Evolutionary conservation across 92 coral and sea anemone species (phyloP).

Genomic region (Phenganax marumi): DNA sequence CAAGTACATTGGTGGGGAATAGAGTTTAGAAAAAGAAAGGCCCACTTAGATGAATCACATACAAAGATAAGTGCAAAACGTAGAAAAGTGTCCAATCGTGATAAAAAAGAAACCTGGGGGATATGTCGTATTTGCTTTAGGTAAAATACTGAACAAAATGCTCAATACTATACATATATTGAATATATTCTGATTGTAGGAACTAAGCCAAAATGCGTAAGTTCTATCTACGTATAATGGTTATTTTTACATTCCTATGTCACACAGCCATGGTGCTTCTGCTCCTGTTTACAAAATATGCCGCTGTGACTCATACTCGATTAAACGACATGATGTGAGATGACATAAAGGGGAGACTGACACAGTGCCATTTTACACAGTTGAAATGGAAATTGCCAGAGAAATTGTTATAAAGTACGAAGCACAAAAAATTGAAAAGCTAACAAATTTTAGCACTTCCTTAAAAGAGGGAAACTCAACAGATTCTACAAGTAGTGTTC

Average conservation of each 20-base stretch:
- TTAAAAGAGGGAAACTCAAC: background rate
- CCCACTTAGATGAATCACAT: background rate
- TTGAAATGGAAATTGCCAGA: constrained; percentile 14
- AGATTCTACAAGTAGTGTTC: background rate
- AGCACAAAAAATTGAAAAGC: constrained; percentile 10
- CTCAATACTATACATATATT: background rate
- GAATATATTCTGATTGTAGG: background rate
- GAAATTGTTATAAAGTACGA: constrained; percentile 5
- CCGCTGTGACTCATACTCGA: constrained; percentile 3
- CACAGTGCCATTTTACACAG: background rate
- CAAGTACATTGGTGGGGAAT: constrained; percentile 1
- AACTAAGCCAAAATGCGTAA: background rate
- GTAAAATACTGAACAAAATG: background rate
- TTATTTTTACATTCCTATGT: background rate
- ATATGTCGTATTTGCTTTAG: background rate
- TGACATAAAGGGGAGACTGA: background rate
- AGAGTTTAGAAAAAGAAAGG: constrained; percentile 21
- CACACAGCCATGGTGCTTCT: constrained; percentile 1
- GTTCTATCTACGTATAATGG: background rate
- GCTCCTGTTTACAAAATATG: background rate
- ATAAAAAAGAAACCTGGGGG: constrained; percentile 15
- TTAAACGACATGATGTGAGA: constrained; percentile 2
- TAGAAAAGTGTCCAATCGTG: constrained; percentile 3
- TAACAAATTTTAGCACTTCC: constrained; percentile 1
- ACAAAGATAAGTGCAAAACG: constrained; percentile 9